Conservation (phyloP, 2,888 invertebrate genomes). For the Pachydiplax longipennis region DNA sequence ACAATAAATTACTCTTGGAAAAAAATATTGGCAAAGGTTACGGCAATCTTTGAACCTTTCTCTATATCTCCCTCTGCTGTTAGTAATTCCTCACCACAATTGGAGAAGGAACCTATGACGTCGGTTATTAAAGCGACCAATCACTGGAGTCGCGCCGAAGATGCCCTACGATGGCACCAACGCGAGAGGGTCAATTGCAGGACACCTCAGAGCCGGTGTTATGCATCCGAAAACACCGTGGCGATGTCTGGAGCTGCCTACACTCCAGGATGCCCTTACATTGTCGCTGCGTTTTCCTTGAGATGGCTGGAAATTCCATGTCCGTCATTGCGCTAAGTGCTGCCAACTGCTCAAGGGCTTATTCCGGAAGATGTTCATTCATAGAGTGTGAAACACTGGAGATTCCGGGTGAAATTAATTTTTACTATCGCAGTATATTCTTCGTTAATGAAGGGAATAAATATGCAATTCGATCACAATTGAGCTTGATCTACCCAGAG, state of each 20-base stretch:
- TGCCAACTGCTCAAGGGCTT: too few relatives aligned
- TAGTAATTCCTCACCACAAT: neutral
- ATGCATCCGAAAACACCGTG: constrained; percentile 39
- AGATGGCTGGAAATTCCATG: too few relatives aligned
- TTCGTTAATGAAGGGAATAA: too few relatives aligned
- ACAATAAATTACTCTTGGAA: constrained; percentile 2
- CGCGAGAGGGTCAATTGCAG: constrained; percentile 26
- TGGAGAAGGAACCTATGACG: constrained; percentile 28
- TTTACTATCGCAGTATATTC: too few relatives aligned
- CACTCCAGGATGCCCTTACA: neutral
- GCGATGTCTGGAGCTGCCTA: constrained; percentile 30
- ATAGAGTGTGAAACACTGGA: too few relatives aligned
- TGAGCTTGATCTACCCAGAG: too few relatives aligned
- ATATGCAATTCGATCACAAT: too few relatives aligned
- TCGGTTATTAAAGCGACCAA: constrained; percentile 23
- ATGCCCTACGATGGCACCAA: neutral
- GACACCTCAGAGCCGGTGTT: constrained; percentile 11
- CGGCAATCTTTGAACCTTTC: neutral
- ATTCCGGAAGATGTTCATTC: too few relatives aligned
- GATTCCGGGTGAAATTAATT: too few relatives aligned
- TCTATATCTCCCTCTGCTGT: neutral
- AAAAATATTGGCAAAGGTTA: constrained; percentile 32
- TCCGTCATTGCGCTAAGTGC: too few relatives aligned
- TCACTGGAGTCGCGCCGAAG: neutral
- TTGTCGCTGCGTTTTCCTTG: too few relatives aligned